Base-by-base conservation (phyloP, 2,888 invertebrate genomes). In the Kuschelorhynchus macadamiae region DNA sequence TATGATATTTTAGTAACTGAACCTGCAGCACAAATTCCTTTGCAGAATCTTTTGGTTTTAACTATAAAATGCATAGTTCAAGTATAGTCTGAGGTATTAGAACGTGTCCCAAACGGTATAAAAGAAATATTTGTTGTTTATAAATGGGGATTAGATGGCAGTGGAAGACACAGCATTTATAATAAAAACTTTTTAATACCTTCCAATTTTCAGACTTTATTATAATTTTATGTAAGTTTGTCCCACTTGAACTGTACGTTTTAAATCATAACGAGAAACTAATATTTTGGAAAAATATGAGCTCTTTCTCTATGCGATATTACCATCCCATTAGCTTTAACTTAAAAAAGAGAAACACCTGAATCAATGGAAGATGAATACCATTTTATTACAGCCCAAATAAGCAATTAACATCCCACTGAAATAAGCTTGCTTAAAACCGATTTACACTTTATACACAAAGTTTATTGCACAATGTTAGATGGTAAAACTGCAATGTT, bases 401-500 rank as follows among this genome's bases (percentile, higher is more conserved):
- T 52, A 65, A 17, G n/a, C 14, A 25, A 49, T 32, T 50, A 59
- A 50, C 20, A 52, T 32, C 59, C 50, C 18, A 65, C 57, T 50
- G 50, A 36, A 8, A 41, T 59, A 25, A 17, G 41, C 9, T 1
- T 44, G 11, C 18, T 17, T 30, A 61, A 2, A 11, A 57, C n/a
- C 42, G 39, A 60, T 47, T 46, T 60, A 14, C 18, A 39, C 20
- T 64, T 60, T 52, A 66, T 59, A 66, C 52, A 66, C 52, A 66
- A 53, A 36, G 41, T 21, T 2, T 49, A 53, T 17, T 53, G 66
- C 41, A 60, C 66, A 7, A 60, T 66, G 49, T 21, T 66, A 46
- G 53, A 66, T 53, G 66, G 55, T 30, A 66, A 66, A 49, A 59
- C 18, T 44, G 32, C 36, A 66, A 66, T 50, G 41, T 61, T 36